Conservation (phyloP, 1,140 invertebrate genomes). For the Pogonus chalceus region DNA sequence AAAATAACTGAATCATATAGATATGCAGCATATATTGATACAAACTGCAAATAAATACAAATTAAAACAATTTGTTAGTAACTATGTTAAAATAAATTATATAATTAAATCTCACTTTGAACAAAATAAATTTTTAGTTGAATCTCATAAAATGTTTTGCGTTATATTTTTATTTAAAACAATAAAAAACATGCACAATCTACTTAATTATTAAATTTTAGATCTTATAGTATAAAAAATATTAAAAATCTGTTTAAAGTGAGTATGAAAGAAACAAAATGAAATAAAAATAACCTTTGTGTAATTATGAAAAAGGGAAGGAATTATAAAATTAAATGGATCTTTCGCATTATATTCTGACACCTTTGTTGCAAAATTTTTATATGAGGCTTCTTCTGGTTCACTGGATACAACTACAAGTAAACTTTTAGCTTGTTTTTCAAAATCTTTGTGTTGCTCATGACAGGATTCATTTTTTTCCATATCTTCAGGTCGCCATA, state of each 20-base stretch:
- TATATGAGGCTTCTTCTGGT: slow-evolving; percentile 59
- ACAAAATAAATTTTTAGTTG: too few relatives aligned
- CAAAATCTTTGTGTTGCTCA: slow-evolving; percentile 44
- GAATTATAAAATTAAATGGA: slow-evolving; percentile 65
- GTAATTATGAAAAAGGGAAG: slow-evolving; percentile 41
- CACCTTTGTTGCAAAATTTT: slow-evolving; percentile 64
- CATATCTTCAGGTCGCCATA: slow-evolving; percentile 63
- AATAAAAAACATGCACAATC: too few relatives aligned
- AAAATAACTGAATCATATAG: slow-evolving; percentile 90
- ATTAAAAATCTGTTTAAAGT: too few relatives aligned
- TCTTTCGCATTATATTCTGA: slow-evolving; percentile 59
- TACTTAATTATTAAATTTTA: too few relatives aligned
- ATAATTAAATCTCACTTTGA: too few relatives aligned
- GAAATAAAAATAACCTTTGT: too few relatives aligned
- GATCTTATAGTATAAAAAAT: too few relatives aligned
- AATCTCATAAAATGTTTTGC: too few relatives aligned
- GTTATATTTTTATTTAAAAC: too few relatives aligned
- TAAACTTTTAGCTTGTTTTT: slow-evolving; percentile 64
- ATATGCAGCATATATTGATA: slow-evolving; percentile 90
- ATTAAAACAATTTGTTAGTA: slow-evolving; percentile 8
- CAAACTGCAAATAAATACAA: slow-evolving; percentile 48
- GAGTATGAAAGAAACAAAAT: too few relatives aligned
- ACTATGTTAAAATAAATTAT: too few relatives aligned
- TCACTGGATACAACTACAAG: slow-evolving; percentile 78
- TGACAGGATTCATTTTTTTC: slow-evolving; percentile 49